Evolutionary conservation across 2,888 invertebrate genomes (phyloP), one percentile per base, ranked within the genome.

Genomic region (Andrena minutula): DNA sequence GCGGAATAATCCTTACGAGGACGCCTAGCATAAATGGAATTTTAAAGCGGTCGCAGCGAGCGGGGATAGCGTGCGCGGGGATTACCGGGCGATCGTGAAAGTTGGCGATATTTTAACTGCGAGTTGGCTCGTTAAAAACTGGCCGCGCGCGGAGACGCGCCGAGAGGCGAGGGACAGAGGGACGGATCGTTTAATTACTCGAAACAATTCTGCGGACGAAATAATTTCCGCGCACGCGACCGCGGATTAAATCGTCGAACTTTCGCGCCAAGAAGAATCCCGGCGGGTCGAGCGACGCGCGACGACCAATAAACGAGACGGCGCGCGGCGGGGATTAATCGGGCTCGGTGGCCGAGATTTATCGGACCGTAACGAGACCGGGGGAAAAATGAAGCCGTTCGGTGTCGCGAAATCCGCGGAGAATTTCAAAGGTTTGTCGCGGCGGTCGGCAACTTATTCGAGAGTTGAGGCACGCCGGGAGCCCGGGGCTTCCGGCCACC

Each of bases 401-500:
- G 64, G n/a, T 28, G 71, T 47, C 71, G 32, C 64, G 69, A 49
- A n/a, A 65, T 56, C 56, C 58, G 8, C 32, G 60, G 53, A 35
- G 78, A 75, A 82, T 82, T 83, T 78, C 75, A 74, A 72, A 75
- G 72, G 65, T 68, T 72, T 60, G 72, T 61, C 72, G 61, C 66
- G n/a, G 30, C 61, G 10, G 35, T 20, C 58, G 41, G 56, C 47
- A 73, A 82, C 76, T 84, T 76, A 58, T 68, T 58, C 68, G 72
- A 75, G 82, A 82, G 69, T 84, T 84, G 53, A 68, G 66, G 76
- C 73, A 76, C 81, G 81, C 68, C 16, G 65, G 56, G 32, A 70
- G 30, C 61, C 41, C 12, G 41, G 51, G 8, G 10, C 49, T 58
- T n/a, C 41, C 5, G 28, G 51, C 28, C 47, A 20, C n/a, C 35